Base-by-base conservation (phyloP, 2,797 vertebrate genomes). In the Eulemur albifrons region DNA sequence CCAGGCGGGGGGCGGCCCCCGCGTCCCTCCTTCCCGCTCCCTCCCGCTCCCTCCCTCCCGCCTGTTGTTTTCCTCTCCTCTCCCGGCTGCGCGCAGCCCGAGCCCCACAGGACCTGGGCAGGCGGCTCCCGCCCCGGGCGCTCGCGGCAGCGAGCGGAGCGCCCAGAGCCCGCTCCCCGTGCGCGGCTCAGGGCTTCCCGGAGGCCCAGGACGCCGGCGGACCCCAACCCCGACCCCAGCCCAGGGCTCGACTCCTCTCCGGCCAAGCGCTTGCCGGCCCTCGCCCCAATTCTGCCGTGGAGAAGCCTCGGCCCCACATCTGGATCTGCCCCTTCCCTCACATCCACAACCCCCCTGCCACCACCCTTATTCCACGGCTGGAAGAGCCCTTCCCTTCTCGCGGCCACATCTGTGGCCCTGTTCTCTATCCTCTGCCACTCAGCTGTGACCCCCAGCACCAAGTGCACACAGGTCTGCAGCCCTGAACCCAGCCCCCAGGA, bases 61-160 rank as follows among this genome's bases (percentile, higher is more conserved):
- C 97, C 97, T 97, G 97, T 98, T 97, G 97, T 97, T 98, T 97
- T 97, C 95, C 95, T 98, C 95, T 97, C 88, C 84, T 91, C 92
- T 97, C 97, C 96, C 40, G 97, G 97, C 97, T 92, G 97, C 97
- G 95, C 95, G 97, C 97, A 61, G 96, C 97, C 96, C 2, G 95
- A 97, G 96, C 97, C 97, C 97, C 97, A 97, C 94, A 97, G 97
- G 97, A 98, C 97, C 96, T 59, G 97, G 97, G 96, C 97, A 75
- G 97, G 97, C 97, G 96, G 96, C 97, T 97, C 97, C 97, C 97
- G 96, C 97, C 97, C 96, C 88, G 87, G 96, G 97, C 95, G 90
- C 94, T 95, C 95, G 85, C 90, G 54, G 95, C 90, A 9, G 95
- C 93, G 88, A 97, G 81, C 94, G 15, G 87, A 88, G 96, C 93